Percentiles rank a stretch among this genome's conserved stretches.
These are phyloP conservation scores for Amphimedon queenslandica DNA, from an alignment of 37 sponge, comb jelly and placozoan genomes.

Conservation along the genomic window DNA sequence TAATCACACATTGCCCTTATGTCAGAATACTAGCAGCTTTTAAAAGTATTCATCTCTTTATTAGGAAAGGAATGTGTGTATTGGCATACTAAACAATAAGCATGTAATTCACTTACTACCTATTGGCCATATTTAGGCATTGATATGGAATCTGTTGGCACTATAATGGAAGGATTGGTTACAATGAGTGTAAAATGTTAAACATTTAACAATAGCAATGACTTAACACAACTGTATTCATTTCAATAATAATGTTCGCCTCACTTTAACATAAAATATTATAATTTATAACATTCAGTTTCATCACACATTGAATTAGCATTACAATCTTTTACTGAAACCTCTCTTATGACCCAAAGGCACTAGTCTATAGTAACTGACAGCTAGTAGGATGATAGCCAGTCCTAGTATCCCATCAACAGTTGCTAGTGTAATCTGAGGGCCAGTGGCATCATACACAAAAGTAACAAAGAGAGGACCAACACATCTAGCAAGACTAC, in stretches of 20 bases:
- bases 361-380: slow-evolving; percentile 42
- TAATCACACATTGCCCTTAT: too few relatives aligned
- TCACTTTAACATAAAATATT: not conserved
- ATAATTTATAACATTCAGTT: not conserved
- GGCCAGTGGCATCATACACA: slow-evolving; percentile 60
- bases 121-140: too few relatives aligned
- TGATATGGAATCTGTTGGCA: too few relatives aligned
- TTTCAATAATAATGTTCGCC: not conserved
- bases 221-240: too few relatives aligned
- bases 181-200: too few relatives aligned
- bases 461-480: slow-evolving; percentile 74
- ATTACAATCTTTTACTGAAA: not conserved
- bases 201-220: too few relatives aligned
- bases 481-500: slow-evolving; percentile 56
- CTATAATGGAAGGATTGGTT: too few relatives aligned
- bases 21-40: too few relatives aligned
- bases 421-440: slow-evolving; percentile 55
- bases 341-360: slow-evolving; percentile 34
- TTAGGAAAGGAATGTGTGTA: too few relatives aligned
- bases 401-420: slow-evolving; percentile 39
- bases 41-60: too few relatives aligned
- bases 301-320: not conserved
- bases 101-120: too few relatives aligned
- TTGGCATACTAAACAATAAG: too few relatives aligned
- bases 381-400: slow-evolving; percentile 44